Evolutionary conservation across 2,888 invertebrate species (phyloP).

Genomic region (Sthenelais limicola): DNA sequence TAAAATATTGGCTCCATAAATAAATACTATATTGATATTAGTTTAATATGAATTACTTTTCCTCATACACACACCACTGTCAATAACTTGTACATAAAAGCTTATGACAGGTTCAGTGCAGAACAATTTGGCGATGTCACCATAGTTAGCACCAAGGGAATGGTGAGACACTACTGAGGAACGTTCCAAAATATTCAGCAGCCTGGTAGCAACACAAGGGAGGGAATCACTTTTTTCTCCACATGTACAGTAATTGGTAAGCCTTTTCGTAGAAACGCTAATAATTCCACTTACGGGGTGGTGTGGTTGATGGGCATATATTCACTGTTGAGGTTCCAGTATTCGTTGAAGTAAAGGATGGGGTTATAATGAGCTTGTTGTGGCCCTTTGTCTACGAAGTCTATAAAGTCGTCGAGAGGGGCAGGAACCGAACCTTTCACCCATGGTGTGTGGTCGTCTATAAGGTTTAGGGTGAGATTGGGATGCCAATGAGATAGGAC

Average conservation of each 20-base stretch:
- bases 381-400: slow-evolving; percentile 48
- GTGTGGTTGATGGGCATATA: slow-evolving; percentile 88
- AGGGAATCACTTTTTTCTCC: no score
- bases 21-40: no score
- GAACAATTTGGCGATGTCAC: not conserved
- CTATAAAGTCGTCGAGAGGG: slow-evolving; percentile 91
- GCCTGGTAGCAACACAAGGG: no score
- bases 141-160: no score
- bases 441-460: slow-evolving; percentile 97
- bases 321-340: slow-evolving; percentile 98
- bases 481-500: slow-evolving; percentile 99
- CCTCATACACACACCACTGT: no score
- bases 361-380: slow-evolving; percentile 83
- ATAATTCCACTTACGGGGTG: slow-evolving; percentile 76
- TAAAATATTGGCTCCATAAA: no score
- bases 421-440: slow-evolving; percentile 90
- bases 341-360: slow-evolving; percentile 94
- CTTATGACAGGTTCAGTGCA: not conserved
- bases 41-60: no score
- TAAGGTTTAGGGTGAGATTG: slow-evolving; percentile 94
- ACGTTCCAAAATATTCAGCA: no score
- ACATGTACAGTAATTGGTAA: no score
- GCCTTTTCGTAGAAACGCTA: no score
- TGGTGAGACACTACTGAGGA: no score
- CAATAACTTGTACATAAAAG: no score